Base-by-base conservation (phyloP, 2,888 invertebrate species). In the Lasius platythorax region DNA sequence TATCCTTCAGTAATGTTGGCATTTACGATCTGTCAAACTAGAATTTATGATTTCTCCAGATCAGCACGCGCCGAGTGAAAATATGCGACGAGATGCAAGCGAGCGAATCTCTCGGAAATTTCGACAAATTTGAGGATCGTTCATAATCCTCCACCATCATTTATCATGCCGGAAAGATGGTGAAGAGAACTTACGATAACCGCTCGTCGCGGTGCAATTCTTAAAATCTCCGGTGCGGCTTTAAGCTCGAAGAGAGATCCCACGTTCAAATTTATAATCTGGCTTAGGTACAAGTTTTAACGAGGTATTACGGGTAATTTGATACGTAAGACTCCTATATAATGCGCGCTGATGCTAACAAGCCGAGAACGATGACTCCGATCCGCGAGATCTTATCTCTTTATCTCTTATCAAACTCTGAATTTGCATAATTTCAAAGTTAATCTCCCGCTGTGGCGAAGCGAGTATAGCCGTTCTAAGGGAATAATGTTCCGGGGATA, bases 381-480 rank as follows among this genome's bases (percentile, higher is more conserved):
- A 18, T 18, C 61, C 12, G 43, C 12, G 43, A 58, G 58, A 28
- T 56, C 56, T 18, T 18, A 81, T 72, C 72, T 37, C 70, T 46
- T 72, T 72, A 72, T 61, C 72, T 72, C 72, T 81, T 72, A 72
- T 81, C 61, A 63, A 72, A 81, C 61, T 70, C 18, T 18, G 23
- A 58, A 63, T 46, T 43, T 72, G 50, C 37, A 66, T 76, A 78
- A 78, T 78, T 78, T 68, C 43, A 15, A 78, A 81, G 28, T 8
- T 72, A 66, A 81, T 81, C 37, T 28, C 28, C 12, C 37, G 18
- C 56, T 11, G 8, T 28, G 30, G 33, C 33, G 12, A 79, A 33
- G 33, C 15, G 33, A 68, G 15, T 9, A 9, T n/a, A 43, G 30
- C 30, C 12, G 46, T 2, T 50, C 15, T 12, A 43, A 28, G 50